Percentiles rank a stretch among this genome's conserved stretches.
Evolutionary conservation across 2,888 invertebrate genomes (phyloP).

Genomic region (Troglohyphantes excavatus): DNA sequence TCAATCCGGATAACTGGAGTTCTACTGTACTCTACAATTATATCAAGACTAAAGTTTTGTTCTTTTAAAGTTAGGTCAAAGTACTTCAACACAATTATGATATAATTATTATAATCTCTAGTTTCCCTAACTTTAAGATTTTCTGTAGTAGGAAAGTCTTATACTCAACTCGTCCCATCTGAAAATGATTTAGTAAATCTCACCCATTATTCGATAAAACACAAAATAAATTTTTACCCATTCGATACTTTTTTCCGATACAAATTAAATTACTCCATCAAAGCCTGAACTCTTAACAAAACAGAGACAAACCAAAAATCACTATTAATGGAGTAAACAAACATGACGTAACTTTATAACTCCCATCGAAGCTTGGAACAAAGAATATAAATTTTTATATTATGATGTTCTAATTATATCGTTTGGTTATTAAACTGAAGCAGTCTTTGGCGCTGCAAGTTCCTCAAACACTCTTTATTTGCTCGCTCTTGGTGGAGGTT

Average conservation of each 20-base stretch:
- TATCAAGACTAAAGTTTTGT: no score
- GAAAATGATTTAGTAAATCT: no score
- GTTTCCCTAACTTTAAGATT: no score
- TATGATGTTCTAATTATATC: background rate
- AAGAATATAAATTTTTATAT: slow-evolving; percentile 1
- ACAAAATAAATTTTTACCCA: background rate
- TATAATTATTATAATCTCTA: no score
- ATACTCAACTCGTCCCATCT: no score
- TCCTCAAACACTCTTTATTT: background rate
- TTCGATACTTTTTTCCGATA: background rate
- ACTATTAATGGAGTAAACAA: slow-evolving; percentile 21
- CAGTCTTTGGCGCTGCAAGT: background rate
- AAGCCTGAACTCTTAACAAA: background rate
- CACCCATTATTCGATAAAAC: background rate
- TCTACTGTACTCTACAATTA: no score
- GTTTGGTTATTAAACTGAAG: background rate
- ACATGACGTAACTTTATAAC: slow-evolving; percentile 33
- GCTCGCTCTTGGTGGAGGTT: background rate
- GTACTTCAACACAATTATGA: no score
- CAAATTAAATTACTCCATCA: background rate
- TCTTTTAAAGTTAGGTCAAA: no score
- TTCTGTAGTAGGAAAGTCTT: no score
- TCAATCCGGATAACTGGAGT: no score
- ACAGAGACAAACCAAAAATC: slow-evolving; percentile 5
- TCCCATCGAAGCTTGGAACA: slow-evolving; percentile 16